These are phyloP conservation scores for Parambassis ranga DNA, from an alignment of 2,797 vertebrate genomes.

Conservation along the genomic window DNA sequence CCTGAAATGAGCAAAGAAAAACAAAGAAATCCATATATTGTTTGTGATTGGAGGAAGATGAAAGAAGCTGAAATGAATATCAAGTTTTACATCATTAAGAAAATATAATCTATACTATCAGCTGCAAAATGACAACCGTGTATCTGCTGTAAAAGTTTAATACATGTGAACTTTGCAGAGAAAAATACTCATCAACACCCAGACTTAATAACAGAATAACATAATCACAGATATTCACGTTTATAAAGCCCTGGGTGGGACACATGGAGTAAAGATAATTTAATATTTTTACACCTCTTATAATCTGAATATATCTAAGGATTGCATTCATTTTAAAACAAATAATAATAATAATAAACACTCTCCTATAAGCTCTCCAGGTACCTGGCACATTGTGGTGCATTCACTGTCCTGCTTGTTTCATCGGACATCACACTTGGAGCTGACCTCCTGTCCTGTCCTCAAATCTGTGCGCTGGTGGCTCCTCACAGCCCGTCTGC, in stretches of 20 bases:
- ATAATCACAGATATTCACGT: no score
- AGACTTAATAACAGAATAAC: no score
- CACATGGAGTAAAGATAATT: no score
- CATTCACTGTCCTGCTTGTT: background rate
- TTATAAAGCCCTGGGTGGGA: background rate
- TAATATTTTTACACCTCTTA: no score
- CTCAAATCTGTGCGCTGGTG: background rate
- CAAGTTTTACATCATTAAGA: conserved; percentile 44
- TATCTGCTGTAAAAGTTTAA: conserved; percentile 19
- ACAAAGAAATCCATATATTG: conserved; percentile 34
- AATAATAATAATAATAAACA: no score
- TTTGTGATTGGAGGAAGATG: conserved; percentile 24
- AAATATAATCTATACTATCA: conserved; percentile 35
- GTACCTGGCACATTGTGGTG: background rate
- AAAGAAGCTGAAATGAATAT: conserved; percentile 31
- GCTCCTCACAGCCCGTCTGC: conserved; percentile 9
- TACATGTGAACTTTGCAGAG: no score
- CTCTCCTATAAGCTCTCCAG: background rate
- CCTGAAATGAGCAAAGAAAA: conserved; percentile 51
- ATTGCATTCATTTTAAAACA: background rate
- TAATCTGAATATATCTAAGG: no score
- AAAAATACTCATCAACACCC: no score
- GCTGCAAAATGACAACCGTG: background rate
- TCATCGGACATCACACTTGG: no score
- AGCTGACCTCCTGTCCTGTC: no score